Evolutionary conservation across 92 coral and sea anemone genomes (phyloP).

Genomic region (Bergia puertoricense): DNA sequence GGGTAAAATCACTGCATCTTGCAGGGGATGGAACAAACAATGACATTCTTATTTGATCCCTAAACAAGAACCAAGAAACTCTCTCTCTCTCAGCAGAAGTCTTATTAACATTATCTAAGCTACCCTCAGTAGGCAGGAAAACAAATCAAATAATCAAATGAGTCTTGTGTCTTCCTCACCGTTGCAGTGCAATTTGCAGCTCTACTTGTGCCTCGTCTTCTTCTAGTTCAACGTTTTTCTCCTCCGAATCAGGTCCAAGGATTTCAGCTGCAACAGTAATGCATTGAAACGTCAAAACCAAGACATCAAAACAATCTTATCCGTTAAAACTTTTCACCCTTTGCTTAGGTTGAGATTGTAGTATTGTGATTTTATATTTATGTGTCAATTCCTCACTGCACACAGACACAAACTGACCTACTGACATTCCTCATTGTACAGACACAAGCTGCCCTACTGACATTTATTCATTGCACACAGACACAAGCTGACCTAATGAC

Average conservation of each 20-base stretch:
- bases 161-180: slow-evolving; percentile 53
- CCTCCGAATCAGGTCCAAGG: slow-evolving; percentile 49
- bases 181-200: slow-evolving; percentile 86
- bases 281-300: not conserved
- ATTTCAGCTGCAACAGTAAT: slow-evolving; percentile 19
- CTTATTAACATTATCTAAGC: not conserved
- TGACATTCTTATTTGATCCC: not conserved
- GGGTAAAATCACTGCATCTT: too few relatives aligned
- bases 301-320: not conserved
- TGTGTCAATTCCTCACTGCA: not conserved
- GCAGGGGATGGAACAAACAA: not conserved
- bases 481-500: too few relatives aligned
- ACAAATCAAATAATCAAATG: not conserved
- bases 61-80: not conserved
- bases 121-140: not conserved
- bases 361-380: not conserved
- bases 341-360: not conserved
- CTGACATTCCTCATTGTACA: too few relatives aligned
- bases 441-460: too few relatives aligned
- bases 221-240: slow-evolving; percentile 61
- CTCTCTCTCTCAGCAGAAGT: not conserved
- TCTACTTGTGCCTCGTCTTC: slow-evolving; percentile 98
- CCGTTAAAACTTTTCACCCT: not conserved
- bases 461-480: too few relatives aligned
- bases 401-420: too few relatives aligned